Evolutionary conservation across 35 echinoderm and acorn worm species (phyloP).

Genomic region (Hemicentrotus pulcherrimus): DNA sequence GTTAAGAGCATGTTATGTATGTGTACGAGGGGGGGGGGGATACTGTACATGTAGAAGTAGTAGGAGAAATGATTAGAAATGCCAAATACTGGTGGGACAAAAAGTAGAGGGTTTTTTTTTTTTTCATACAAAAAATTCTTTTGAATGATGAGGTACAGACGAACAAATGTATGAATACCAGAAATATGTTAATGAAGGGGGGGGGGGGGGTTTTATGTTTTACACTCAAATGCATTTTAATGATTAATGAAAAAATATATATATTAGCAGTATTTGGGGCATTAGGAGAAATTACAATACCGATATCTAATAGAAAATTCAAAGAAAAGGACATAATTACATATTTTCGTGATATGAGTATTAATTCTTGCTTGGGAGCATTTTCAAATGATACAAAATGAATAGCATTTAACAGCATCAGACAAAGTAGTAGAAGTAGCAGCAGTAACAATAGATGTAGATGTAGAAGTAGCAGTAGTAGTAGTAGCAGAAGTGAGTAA

Average conservation of each 20-base stretch:
- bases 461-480: background rate
- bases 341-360: no score
- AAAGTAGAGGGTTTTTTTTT: background rate
- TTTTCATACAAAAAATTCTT: background rate
- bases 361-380: no score
- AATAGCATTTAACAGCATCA: background rate
- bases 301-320: no score
- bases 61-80: no score
- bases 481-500: background rate
- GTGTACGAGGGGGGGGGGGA: no score
- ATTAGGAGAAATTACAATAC: background rate
- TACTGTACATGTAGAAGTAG: no score
- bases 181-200: background rate
- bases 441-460: background rate
- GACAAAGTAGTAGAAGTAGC: background rate
- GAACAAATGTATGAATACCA: background rate
- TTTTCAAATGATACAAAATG: no score
- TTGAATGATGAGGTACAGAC: background rate
- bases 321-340: background rate
- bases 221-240: no score
- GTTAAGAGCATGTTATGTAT: no score
- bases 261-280: background rate
- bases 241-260: no score
- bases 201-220: background rate
- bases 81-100: no score